Evolutionary conservation across 2,113 vertebrate genomes (phyloP).

Genomic region (Coracopsis vasa): DNA sequence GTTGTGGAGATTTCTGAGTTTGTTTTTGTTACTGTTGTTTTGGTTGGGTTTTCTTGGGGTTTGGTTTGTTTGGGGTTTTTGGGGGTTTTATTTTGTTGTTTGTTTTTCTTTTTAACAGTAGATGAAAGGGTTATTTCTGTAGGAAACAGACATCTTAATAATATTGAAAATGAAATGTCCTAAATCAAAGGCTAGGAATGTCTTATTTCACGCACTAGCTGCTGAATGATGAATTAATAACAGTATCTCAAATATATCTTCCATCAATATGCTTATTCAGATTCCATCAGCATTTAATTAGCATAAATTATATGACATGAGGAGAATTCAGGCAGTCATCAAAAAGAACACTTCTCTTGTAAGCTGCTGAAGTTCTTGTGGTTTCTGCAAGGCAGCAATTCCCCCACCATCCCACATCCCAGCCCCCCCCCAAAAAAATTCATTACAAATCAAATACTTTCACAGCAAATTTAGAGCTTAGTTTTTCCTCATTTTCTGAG

Average conservation of each 20-base stretch:
- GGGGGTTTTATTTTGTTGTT: not conserved
- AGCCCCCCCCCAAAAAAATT: not conserved
- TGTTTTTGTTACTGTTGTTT: not conserved
- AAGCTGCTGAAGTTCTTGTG: not conserved
- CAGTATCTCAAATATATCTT: slow-evolving; percentile 56
- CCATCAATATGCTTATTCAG: slow-evolving; percentile 61
- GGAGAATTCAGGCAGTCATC: slow-evolving; percentile 24
- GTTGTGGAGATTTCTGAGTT: not conserved
- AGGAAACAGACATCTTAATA: not conserved
- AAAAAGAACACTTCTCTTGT: not conserved
- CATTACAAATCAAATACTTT: not conserved
- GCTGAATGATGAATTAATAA: slow-evolving; percentile 69
- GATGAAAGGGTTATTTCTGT: slow-evolving; percentile 16
- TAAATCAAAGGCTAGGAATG: slow-evolving; percentile 34
- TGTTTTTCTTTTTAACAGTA: not conserved
- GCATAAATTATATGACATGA: slow-evolving; percentile 56
- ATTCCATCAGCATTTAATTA: slow-evolving; percentile 69
- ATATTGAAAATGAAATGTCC: slow-evolving; percentile 7
- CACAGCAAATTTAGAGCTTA: not conserved
- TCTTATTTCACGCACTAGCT: slow-evolving; percentile 61
- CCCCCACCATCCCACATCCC: not conserved
- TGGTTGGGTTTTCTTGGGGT: not conserved
- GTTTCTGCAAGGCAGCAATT: not conserved
- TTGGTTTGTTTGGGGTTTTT: not conserved
- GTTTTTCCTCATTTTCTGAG: not conserved